phyloP scores from a whole-genome alignment of 2,113 vertebrate species.

The Neoarius graeffei region DNA sequence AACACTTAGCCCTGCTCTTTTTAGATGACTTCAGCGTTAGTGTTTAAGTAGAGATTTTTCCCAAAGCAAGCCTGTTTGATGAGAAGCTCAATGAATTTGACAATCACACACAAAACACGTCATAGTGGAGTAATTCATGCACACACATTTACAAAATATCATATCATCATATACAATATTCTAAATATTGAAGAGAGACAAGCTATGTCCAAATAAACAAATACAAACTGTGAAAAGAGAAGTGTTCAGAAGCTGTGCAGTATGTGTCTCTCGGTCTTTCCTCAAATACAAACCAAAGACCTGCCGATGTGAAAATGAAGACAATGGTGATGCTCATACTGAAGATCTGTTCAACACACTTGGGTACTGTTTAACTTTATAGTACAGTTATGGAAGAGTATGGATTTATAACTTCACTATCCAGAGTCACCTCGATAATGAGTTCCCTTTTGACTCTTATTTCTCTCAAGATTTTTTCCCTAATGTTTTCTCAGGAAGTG shows the following conservation, averaged over 20 bases:
- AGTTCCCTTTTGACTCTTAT: background rate
- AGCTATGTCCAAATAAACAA: background rate
- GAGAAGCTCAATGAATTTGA: background rate
- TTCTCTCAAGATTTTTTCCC: background rate
- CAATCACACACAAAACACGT: background rate
- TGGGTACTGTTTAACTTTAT: background rate
- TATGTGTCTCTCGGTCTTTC: background rate
- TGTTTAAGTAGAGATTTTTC: conserved; percentile 20
- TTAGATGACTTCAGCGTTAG: background rate
- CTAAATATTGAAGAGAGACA: background rate
- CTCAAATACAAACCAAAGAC: background rate
- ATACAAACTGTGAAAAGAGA: background rate
- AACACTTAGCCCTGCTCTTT: background rate
- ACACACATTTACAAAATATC: background rate
- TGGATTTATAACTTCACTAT: background rate
- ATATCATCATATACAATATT: background rate
- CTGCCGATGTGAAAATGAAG: background rate
- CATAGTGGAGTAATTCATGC: background rate
- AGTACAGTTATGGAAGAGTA: background rate
- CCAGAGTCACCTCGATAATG: background rate
- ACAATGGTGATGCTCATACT: background rate
- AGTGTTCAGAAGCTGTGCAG: background rate
- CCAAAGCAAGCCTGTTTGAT: background rate
- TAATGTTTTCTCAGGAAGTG: background rate
- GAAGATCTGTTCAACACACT: background rate